phyloP scores from a whole-genome alignment of 1,140 invertebrate genomes.

The Psilanteris sp. region DNA sequence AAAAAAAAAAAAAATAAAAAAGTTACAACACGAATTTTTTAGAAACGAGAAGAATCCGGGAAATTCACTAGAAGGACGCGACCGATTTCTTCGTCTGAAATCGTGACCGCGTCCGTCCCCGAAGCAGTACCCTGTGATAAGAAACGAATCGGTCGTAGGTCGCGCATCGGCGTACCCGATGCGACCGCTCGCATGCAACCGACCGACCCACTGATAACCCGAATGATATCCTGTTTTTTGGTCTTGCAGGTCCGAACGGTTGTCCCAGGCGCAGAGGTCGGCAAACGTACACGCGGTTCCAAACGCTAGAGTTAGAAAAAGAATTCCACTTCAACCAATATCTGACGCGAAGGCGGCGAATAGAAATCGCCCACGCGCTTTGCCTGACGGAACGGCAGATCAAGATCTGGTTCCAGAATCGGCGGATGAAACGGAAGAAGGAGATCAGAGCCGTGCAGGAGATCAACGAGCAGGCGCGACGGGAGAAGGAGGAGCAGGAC shows the following conservation, averaged over 20 bases:
- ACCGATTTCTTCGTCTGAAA: too few relatives aligned
- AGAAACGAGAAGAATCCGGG: too few relatives aligned
- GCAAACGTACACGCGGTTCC: conserved; percentile 98
- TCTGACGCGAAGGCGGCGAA: conserved; percentile 94
- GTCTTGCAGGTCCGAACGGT: conserved; percentile 94
- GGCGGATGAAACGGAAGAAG: conserved; percentile 99
- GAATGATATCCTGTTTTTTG: conserved; percentile 11
- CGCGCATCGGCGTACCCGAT: too few relatives aligned
- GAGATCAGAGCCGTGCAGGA: conserved; percentile 95
- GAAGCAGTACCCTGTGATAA: conserved; percentile 9
- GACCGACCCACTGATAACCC: too few relatives aligned
- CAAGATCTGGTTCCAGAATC: conserved; percentile 98
- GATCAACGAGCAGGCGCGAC: conserved; percentile 95
- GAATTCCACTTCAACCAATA: conserved; percentile 99
- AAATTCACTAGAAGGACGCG: too few relatives aligned
- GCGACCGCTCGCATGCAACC: too few relatives aligned
- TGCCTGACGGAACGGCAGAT: conserved; percentile 98
- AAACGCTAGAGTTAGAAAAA: conserved; percentile 96
- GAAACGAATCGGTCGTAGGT: too few relatives aligned
- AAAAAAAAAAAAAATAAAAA: too few relatives aligned
- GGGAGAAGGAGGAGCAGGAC: conserved; percentile 94
- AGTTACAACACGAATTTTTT: too few relatives aligned
- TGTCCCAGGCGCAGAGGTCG: conserved; percentile 95
- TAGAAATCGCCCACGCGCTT: conserved; percentile 97
- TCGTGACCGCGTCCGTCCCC: too few relatives aligned